Conservation (phyloP, 2,113 vertebrate species). For the Ammospiza caudacuta region DNA sequence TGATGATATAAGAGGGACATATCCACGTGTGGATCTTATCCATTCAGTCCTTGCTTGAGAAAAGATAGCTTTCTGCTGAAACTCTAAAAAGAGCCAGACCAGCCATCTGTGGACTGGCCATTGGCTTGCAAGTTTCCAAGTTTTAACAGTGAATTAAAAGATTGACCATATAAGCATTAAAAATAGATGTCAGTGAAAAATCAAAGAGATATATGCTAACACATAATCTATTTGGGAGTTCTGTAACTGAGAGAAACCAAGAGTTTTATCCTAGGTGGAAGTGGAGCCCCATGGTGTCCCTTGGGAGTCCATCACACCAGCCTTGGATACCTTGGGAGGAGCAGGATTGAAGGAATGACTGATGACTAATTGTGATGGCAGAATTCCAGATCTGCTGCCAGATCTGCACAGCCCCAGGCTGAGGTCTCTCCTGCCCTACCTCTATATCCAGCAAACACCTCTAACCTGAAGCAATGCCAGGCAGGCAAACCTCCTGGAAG, state of each 20-base stretch:
- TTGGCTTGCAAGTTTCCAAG: neutral
- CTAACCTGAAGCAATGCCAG: neutral
- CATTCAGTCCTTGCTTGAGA: neutral
- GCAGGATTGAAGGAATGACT: neutral
- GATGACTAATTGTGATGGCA: accelerated
- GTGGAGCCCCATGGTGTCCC: neutral
- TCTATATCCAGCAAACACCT: neutral
- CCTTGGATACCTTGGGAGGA: neutral
- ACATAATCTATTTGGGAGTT: accelerated
- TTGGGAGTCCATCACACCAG: neutral
- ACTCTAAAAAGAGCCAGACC: neutral
- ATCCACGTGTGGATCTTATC: neutral
- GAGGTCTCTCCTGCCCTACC: neutral
- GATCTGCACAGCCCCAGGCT: neutral
- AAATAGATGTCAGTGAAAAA: neutral
- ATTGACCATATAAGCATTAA: neutral
- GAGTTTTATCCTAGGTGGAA: neutral
- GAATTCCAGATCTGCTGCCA: neutral
- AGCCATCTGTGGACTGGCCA: neutral
- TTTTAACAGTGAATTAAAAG: neutral
- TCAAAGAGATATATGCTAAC: neutral
- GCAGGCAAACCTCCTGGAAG: neutral
- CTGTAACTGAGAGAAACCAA: neutral
- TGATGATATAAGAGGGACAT: neutral
- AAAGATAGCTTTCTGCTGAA: neutral